A percentile compares a stretch with the other conserved stretches of the same genome.
Evolutionary conservation across 2,888 invertebrate species (phyloP).

Genomic region (Nymphalis urticae): DNA sequence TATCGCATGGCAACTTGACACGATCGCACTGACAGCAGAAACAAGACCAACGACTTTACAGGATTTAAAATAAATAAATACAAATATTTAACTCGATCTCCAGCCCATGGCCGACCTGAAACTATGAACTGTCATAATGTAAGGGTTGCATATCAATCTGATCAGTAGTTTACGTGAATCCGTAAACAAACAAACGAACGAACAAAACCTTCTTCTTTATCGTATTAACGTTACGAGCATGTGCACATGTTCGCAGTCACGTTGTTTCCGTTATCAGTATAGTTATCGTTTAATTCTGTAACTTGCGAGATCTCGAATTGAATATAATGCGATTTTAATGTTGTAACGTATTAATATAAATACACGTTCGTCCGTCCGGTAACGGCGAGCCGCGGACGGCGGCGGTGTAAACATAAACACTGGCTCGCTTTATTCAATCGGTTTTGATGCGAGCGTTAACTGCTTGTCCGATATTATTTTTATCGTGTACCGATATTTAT

Average conservation of each 20-base stretch:
- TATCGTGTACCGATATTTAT: conserved; percentile 20
- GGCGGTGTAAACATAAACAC: conserved; percentile 33
- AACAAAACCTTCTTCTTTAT: no score
- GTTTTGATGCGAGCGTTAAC: conserved; percentile 29
- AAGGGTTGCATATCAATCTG: background rate
- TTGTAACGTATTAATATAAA: conserved; percentile 54
- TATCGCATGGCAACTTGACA: no score
- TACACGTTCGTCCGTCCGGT: conserved; percentile 50
- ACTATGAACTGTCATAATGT: no score
- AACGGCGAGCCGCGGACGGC: conserved; percentile 25
- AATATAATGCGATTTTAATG: conserved; percentile 62
- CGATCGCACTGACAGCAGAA: no score
- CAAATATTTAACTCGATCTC: no score
- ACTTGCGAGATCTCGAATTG: conserved; percentile 47
- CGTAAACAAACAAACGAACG: no score
- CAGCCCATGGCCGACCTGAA: no score
- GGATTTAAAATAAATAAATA: no score
- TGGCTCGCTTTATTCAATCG: conserved; percentile 28
- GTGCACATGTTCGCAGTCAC: conserved; percentile 24
- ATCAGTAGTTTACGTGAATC: background rate
- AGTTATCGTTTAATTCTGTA: conserved; percentile 32
- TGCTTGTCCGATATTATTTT: conserved; percentile 29
- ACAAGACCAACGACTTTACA: no score
- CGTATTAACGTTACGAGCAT: no score
- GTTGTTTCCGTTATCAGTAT: conserved; percentile 30